Evolutionary conservation across 2,888 invertebrate species (phyloP), one percentile per base, ranked within the genome.

Genomic region (Leptopilina myrica): DNA sequence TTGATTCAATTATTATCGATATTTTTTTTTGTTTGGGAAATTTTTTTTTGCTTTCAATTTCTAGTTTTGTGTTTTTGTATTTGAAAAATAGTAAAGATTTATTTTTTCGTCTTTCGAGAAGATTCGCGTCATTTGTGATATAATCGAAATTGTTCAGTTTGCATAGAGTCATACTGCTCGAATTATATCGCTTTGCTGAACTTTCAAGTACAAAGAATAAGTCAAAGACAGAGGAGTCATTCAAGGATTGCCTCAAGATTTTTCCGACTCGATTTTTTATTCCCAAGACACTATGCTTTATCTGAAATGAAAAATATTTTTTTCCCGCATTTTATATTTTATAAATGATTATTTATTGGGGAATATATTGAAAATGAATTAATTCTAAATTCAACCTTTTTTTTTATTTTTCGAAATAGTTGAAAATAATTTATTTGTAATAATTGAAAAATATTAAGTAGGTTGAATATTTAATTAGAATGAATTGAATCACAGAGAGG

Each of bases 121-220:
- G 80, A 79, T 81, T 79, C 82, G 78, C 82, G 78, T 86, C 84
- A 81, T 86, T 87, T 33, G 2, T 84, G 88, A 90, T 90, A 87
- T 77, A 85, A 88, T 89, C 87, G 84, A 84, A 86, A 87, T 87
- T 83, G 76, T 83, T 86, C 85, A 79, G 86, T 33, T 88, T 86
- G 80, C 85, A 86, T 43, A 43, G 0, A 6, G 84, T 87, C 90
- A 90, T 89, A 88, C 88, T 90, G 90, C 87, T 90, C 86, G 86
- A 83, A 86, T 91, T 90, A 91, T 89, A 79, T 88, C 90, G 90
- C 90, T 88, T 90, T 90, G 89, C 88, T 90, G 90, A 87, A 85
- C 86, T 84, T 87, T 80, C 85, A 85, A 88, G 86, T 81, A 91
- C 90, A 91, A 90, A 89, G 87, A 85, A 86, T 43, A 20, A 43